Evolutionary conservation across 1,140 invertebrate genomes (phyloP).

Genomic region (Semibalanus balanoides): DNA sequence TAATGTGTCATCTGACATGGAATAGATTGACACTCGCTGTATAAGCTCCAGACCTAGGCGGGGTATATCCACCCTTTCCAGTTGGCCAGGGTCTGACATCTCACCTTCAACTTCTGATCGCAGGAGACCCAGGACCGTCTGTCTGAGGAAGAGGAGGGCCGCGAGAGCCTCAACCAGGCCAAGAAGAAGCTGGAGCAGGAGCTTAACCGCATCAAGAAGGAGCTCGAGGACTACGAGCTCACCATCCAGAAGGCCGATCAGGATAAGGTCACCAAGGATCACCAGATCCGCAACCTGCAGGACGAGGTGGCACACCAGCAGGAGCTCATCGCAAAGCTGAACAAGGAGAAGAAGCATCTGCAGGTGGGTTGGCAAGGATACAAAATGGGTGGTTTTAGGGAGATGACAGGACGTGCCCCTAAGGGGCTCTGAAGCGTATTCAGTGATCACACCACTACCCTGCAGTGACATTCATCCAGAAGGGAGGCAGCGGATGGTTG

Average conservation of each 20-base stretch:
- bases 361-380: conserved; percentile 72
- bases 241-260: conserved; percentile 41
- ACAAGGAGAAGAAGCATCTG: conserved; percentile 30
- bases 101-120: too few species aligned
- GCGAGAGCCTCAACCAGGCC: conserved; percentile 15
- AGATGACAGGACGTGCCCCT: too few species aligned
- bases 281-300: conserved; percentile 97
- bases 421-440: too few species aligned
- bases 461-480: too few species aligned
- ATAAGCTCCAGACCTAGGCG: too few species aligned
- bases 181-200: conserved; percentile 29
- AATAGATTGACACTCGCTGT: too few species aligned
- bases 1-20: too few species aligned
- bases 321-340: conserved; percentile 89
- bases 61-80: too few species aligned
- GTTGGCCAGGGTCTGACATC: too few species aligned
- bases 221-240: conserved; percentile 39
- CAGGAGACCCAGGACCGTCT: conserved; percentile 15
- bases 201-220: conserved; percentile 36
- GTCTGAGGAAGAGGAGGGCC: conserved; percentile 30
- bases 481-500: too few species aligned
- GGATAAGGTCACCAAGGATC: conserved; percentile 50
- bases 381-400: too few species aligned
- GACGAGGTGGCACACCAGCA: conserved; percentile 98
- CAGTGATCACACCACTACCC: too few species aligned